Evolutionary conservation across 2,888 invertebrate species (phyloP).

Genomic region (Holacanthella duospinosa): DNA sequence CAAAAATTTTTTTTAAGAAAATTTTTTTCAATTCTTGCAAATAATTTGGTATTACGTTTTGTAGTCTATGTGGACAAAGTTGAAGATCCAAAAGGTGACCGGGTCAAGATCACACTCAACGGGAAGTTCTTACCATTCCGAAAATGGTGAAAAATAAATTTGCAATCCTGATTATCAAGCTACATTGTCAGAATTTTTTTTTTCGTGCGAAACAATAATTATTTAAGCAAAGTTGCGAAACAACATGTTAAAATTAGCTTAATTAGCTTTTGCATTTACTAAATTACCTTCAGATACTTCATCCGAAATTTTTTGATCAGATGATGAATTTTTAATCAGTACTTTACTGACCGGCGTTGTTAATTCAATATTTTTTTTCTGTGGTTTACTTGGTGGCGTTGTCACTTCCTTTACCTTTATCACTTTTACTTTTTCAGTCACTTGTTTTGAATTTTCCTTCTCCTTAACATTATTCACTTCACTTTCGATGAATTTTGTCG

Average conservation of each 20-base stretch:
- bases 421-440: no score
- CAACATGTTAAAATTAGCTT: not conserved
- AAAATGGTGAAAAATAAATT: constrained; percentile 17
- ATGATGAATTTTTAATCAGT: not conserved
- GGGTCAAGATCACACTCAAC: constrained; percentile 23
- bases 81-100: constrained; percentile 24
- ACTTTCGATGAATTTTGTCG: not conserved
- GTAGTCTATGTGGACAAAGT: constrained; percentile 28
- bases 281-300: not conserved
- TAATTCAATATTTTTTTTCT: no score
- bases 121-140: constrained; percentile 33
- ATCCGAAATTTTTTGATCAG: not conserved
- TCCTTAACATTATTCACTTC: no score
- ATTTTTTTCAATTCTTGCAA: no score
- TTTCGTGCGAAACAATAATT: no score
- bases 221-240: not conserved
- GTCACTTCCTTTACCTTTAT: not conserved
- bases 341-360: not conserved
- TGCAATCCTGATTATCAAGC: no score
- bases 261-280: not conserved
- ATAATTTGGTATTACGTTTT: no score
- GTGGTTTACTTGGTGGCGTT: no score
- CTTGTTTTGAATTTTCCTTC: no score
- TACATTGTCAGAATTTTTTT: no score
- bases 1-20: no score